phyloP scores from a whole-genome alignment of 2,888 invertebrate species.

The Mechanitis messenoides region DNA sequence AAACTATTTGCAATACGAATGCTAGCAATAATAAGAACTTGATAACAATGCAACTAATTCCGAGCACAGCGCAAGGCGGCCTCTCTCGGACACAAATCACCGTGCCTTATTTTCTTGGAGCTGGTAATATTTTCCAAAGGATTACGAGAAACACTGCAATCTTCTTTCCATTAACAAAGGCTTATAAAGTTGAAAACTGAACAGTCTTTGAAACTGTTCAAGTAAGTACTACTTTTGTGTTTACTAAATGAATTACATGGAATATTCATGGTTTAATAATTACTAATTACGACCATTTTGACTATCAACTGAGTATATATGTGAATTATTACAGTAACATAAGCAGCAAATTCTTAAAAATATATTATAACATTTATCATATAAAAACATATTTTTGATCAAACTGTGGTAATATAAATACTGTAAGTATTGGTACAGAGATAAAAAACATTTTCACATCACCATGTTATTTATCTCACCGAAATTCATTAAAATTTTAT shows the following conservation, averaged over 20 bases:
- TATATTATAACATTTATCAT: too few relatives aligned
- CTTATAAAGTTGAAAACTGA: constrained; percentile 15
- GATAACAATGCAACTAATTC: constrained; percentile 29
- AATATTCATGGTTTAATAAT: too few relatives aligned
- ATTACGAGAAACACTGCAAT: constrained; percentile 24
- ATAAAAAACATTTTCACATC: too few relatives aligned
- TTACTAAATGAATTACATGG: too few relatives aligned
- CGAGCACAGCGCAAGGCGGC: constrained; percentile 16
- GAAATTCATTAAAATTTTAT: constrained; percentile 12
- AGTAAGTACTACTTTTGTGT: too few relatives aligned
- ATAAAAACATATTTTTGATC: too few relatives aligned
- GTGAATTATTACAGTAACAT: too few relatives aligned
- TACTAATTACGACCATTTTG: too few relatives aligned
- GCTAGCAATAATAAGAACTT: constrained; percentile 23
- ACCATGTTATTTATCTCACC: not conserved
- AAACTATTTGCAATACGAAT: constrained; percentile 22
- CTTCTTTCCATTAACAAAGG: constrained; percentile 21
- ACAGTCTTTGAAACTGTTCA: not conserved
- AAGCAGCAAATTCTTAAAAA: too few relatives aligned
- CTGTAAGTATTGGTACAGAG: too few relatives aligned
- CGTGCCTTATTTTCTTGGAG: constrained; percentile 21
- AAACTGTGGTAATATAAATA: too few relatives aligned
- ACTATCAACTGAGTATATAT: too few relatives aligned
- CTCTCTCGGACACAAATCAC: constrained; percentile 23
- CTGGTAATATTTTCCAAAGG: constrained; percentile 26